Evolutionary conservation across 2,797 vertebrate genomes (phyloP).

Genomic region (Molothrus ater): DNA sequence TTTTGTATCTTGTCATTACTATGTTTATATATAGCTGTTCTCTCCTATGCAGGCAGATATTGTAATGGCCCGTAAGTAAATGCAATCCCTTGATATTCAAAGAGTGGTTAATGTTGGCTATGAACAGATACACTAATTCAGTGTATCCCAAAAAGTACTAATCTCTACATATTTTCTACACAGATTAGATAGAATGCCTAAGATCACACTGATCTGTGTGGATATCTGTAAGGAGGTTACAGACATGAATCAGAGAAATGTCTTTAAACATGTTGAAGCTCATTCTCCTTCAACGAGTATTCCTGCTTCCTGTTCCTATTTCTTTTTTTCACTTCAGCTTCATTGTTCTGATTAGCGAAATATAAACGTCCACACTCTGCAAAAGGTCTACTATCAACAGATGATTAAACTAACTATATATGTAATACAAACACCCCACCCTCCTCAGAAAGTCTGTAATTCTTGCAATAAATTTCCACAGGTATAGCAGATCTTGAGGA

Average conservation of each 20-base stretch:
- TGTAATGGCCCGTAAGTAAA: background rate
- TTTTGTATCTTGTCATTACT: slow-evolving; percentile 38
- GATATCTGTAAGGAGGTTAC: background rate
- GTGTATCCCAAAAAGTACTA: background rate
- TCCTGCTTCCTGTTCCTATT: background rate
- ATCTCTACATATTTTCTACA: background rate
- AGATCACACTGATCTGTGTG: background rate
- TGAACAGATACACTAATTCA: background rate
- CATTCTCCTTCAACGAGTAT: background rate
- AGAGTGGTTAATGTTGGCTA: background rate
- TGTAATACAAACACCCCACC: background rate
- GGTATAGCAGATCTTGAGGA: background rate
- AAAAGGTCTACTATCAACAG: background rate
- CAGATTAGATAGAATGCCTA: background rate
- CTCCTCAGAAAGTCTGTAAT: background rate
- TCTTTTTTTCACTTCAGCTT: background rate
- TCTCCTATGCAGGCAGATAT: background rate
- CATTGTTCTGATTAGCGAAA: background rate
- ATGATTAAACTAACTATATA: background rate
- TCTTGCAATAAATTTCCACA: background rate
- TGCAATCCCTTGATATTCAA: background rate
- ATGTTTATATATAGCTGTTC: background rate
- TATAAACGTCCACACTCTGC: background rate
- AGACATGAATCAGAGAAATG: background rate
- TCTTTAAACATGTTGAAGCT: background rate